Conservation (phyloP, 1,140 invertebrate genomes). For the Drosophila arawakana region DNA sequence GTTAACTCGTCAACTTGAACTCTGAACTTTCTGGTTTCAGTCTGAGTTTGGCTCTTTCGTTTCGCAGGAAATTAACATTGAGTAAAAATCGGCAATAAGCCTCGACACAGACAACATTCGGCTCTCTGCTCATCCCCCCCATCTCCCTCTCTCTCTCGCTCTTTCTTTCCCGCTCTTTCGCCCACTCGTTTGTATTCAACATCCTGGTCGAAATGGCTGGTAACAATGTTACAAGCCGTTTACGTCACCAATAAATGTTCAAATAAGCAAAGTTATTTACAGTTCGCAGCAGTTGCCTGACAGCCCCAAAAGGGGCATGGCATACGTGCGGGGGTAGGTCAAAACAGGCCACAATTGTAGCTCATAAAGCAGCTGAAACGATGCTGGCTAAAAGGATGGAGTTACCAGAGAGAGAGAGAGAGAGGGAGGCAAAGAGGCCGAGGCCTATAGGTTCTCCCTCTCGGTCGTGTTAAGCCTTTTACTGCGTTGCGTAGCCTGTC, state of each 20-base stretch:
- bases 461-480: constrained; percentile 60
- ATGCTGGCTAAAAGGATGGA: constrained; percentile 12
- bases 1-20: constrained; percentile 35
- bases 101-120: constrained; percentile 17
- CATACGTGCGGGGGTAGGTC: neutral
- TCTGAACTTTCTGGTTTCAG: constrained; percentile 14
- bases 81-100: constrained; percentile 75
- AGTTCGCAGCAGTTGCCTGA: constrained; percentile 56
- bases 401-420: neutral
- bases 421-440: neutral
- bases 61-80: constrained; percentile 73
- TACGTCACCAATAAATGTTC: constrained; percentile 81
- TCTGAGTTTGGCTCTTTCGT: constrained; percentile 25
- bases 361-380: constrained; percentile 76
- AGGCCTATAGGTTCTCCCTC: neutral
- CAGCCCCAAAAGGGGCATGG: neutral
- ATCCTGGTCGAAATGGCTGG: constrained; percentile 21
- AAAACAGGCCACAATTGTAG: constrained; percentile 66
- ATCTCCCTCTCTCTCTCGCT: neutral
- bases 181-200: neutral
- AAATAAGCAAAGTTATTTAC: constrained; percentile 82
- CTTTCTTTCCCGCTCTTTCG: neutral
- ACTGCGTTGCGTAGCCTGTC: constrained; percentile 73
- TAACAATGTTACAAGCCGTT: constrained; percentile 69
- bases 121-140: neutral